These are phyloP conservation scores for Microctonus brassicae DNA, from an alignment of 2,888 invertebrate species.

Conservation along the genomic window DNA sequence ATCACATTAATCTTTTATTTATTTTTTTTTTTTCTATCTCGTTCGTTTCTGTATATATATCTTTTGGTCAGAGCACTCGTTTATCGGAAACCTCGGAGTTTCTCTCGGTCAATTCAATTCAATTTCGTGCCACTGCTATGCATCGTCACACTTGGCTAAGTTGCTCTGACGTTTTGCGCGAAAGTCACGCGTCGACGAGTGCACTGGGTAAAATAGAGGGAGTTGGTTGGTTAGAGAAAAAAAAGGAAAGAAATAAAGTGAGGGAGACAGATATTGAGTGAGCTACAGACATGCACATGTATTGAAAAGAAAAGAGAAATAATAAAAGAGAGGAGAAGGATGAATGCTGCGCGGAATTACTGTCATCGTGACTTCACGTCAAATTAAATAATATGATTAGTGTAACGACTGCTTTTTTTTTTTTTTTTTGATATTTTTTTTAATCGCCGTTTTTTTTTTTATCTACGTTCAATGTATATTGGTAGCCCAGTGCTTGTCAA, in stretches of 20 bases:
- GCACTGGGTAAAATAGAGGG: conserved; percentile 5
- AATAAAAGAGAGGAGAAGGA: conserved; percentile 5
- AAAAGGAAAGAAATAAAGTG: too few relatives aligned
- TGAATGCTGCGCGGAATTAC: conserved; percentile 7
- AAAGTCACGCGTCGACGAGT: conserved; percentile 34
- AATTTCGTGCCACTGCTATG: conserved; percentile 28
- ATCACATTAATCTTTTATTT: neutral
- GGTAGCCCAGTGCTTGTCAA: conserved; percentile 3
- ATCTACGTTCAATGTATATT: neutral
- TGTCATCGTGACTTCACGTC: conserved; percentile 15
- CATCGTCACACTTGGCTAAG: conserved; percentile 28
- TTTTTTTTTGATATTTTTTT: too few relatives aligned
- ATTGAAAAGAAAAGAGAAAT: conserved; percentile 15
- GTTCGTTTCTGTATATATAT: too few relatives aligned
- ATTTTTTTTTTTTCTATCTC: neutral
- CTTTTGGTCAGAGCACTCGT: neutral
- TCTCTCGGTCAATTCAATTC: conserved; percentile 21
- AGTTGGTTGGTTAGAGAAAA: neutral
- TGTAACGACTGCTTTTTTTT: conserved; percentile 1
- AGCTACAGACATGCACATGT: too few relatives aligned
- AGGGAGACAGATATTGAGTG: neutral
- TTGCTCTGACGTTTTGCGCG: conserved; percentile 28
- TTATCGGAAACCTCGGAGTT: conserved; percentile 25
- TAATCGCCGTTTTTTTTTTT: neutral
- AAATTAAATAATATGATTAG: conserved; percentile 25